These are phyloP conservation scores for Agonum fuliginosum DNA, from an alignment of 2,888 invertebrate species.

Conservation along the genomic window DNA sequence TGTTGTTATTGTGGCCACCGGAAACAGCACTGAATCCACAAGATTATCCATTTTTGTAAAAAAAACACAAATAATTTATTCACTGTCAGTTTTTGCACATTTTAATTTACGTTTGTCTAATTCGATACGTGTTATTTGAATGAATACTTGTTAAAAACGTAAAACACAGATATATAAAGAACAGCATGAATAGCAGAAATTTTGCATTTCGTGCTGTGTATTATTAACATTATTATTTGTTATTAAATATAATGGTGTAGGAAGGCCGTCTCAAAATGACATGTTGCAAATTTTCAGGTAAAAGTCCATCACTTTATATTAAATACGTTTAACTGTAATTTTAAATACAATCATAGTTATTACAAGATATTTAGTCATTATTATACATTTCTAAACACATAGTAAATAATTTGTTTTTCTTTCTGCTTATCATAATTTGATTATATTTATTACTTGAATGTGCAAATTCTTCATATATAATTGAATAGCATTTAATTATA, in stretches of 20 bases:
- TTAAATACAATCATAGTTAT: too few species aligned
- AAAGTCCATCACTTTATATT: neutral
- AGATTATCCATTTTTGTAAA: constrained; percentile 28
- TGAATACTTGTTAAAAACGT: neutral
- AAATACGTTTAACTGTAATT: constrained; percentile 5
- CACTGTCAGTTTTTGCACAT: neutral
- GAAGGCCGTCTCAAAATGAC: neutral
- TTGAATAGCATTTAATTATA: too few species aligned
- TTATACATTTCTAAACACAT: too few species aligned
- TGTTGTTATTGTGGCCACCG: neutral
- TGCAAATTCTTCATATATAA: too few species aligned
- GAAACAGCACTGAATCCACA: constrained; percentile 37
- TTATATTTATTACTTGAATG: too few species aligned
- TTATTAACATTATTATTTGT: constrained; percentile 22
- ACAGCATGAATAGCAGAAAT: constrained; percentile 21
- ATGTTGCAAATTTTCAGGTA: neutral
- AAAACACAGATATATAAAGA: constrained; percentile 2
- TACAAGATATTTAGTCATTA: too few species aligned
- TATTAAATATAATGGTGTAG: neutral
- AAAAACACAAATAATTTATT: neutral
- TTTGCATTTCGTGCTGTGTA: neutral
- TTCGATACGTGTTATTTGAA: neutral
- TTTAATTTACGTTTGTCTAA: too few species aligned
- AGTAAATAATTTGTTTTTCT: too few species aligned
- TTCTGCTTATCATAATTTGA: too few species aligned